Base-by-base conservation (phyloP, 1,140 invertebrate genomes). In the Sarcophaga peregrina region DNA sequence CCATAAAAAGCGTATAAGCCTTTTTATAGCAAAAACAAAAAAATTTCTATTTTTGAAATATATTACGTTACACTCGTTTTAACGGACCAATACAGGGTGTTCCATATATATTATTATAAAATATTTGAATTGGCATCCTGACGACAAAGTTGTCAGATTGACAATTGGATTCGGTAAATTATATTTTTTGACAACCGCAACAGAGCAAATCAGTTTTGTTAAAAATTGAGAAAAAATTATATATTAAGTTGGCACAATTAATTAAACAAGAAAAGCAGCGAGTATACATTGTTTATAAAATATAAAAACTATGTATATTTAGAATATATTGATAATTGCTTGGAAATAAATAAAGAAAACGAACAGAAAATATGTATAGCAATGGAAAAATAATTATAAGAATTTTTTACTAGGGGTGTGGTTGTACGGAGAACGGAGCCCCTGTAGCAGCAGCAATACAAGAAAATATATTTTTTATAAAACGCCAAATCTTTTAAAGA, bases 321-420 rank as follows among this genome's bases (percentile, higher is more conserved):
- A 68, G 62, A 20, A 68, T 20, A 68, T 20, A 68, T 20, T 9
- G 1, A 37, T 37, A 25, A 20, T 17, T 68, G 17, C 62, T 17
- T 25, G 5, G 62, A 5, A 68, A 68, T 20, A 17, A 68, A 68
- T 20, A 68, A 68, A 68, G 62, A 68, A 68, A 20, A 20, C 20
- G 10, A 68, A 68, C 3, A 25, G 20, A 68, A 68, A 68, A n/a
- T 20, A 20, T 68, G 10, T 7, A 68, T 7, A 10, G 17, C 3
- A 68, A 68, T 8, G 62, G 3, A 68, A 25, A 68, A 68, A 68
- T n/a, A 17, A 68, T 9, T 20, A 68, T 68, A 68, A 25, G 17
- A 68, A 25, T 68, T 68, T 68, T 68, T 68, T 68, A 68, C 62
- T 68, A 68, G 62, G 62, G 62, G 62, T 68, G 62, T 68, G 62